phyloP scores from a whole-genome alignment of 2,888 invertebrate species.

The Siphlonurus alternatus region DNA sequence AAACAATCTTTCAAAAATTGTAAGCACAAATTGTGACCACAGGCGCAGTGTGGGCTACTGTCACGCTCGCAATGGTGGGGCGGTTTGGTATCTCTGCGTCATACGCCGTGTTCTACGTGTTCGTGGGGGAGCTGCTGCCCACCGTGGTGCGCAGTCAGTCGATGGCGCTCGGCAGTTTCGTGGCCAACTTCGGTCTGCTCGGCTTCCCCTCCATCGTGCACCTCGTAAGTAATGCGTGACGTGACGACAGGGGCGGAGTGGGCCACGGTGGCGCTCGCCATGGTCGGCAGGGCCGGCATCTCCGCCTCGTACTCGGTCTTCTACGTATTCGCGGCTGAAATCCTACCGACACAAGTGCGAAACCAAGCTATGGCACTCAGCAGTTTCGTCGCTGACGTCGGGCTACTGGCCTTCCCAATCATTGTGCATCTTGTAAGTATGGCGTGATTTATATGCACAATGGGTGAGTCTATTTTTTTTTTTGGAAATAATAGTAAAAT shows the following conservation, averaged over 20 bases:
- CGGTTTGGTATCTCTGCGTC: conserved; percentile 48
- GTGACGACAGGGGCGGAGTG: conserved; percentile 41
- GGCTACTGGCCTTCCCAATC: conserved; percentile 43
- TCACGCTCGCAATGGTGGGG: conserved; percentile 45
- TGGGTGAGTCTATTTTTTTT: too few relatives aligned
- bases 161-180: conserved; percentile 46
- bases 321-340: conserved; percentile 49
- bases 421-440: conserved; percentile 36
- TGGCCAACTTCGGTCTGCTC: conserved; percentile 41
- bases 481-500: too few relatives aligned
- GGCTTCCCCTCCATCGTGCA: conserved; percentile 46
- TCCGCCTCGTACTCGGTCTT: conserved; percentile 50
- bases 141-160: conserved; percentile 46
- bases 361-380: conserved; percentile 49
- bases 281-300: conserved; percentile 46
- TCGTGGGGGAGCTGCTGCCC: conserved; percentile 47
- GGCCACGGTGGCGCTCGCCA: conserved; percentile 43
- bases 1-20: too few relatives aligned
- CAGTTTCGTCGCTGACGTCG: conserved; percentile 43
- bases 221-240: conserved; percentile 28
- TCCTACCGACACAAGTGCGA: conserved; percentile 44
- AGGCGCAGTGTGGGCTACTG: conserved; percentile 45
- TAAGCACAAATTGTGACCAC: too few relatives aligned
- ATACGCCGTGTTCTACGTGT: conserved; percentile 50
- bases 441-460: too few relatives aligned